Percentiles rank a stretch among this genome's conserved stretches.
These are phyloP conservation scores for Pangasius mekongensis DNA, from an alignment of 2,797 vertebrate species.

Conservation along the genomic window DNA sequence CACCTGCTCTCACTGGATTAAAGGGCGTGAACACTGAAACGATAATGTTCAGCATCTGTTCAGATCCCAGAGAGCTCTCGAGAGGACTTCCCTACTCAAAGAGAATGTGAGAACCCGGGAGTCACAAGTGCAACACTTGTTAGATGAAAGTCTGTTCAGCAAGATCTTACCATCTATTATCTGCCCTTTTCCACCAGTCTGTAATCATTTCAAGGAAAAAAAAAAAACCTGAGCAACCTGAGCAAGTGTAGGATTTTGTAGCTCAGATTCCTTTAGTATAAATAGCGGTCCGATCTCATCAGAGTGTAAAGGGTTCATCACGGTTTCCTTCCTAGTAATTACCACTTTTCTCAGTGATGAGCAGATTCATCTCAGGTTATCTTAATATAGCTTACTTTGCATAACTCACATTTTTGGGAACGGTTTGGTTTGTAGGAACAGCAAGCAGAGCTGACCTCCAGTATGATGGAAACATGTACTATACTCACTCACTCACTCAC, in stretches of 20 bases:
- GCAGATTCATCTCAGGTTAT: neutral
- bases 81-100: conserved; percentile 17
- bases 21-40: neutral
- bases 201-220: conserved; percentile 1
- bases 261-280: neutral
- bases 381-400: neutral
- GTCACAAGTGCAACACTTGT: neutral
- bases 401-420: neutral
- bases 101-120: neutral
- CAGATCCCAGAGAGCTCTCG: conserved; percentile 12
- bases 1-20: conserved; percentile 48
- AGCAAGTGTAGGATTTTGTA: neutral
- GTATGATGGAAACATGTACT: neutral
- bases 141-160: conserved; percentile 1
- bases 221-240: neutral
- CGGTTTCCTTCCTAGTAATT: neutral
- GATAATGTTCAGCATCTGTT: conserved; percentile 12
- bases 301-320: neutral
- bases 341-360: neutral
- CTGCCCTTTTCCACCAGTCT: neutral
- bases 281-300: neutral
- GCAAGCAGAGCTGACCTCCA: neutral
- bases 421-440: neutral
- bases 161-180: neutral
- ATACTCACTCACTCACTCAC: neutral